Evolutionary conservation across 2,797 vertebrate species (phyloP), one percentile per base, ranked within the genome.

Genomic region (Phataginus tetradactyla): DNA sequence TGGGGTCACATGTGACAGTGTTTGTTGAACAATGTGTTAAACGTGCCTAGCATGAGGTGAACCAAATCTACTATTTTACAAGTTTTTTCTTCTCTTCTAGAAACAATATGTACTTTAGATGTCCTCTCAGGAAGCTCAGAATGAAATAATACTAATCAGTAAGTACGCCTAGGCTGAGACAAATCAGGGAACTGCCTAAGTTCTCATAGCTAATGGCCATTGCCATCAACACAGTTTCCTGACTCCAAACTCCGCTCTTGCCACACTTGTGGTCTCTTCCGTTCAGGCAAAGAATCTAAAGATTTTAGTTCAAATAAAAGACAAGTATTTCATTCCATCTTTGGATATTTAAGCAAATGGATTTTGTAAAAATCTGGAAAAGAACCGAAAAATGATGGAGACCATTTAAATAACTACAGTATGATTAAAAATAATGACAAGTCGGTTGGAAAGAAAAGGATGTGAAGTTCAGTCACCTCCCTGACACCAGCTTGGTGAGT

Each of bases 91-190:
- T 94, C 34, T 93, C n/a, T 68, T 39, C 37, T n/a, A 75, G 59
- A 86, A 94, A 79, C 27, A 61, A 8, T 34, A 61, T 39, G 49
- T 59, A 66, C 39, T 87, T 89, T 10, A 84, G n/a, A 20, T 32
- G 81, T 94, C 55, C 37, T 86, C 90, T 94, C 55, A 96, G 89
- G 83, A 96, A 97, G 61, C 80, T 88, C 20, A 29, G 13, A 89
- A 1, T 85, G 71, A 93, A 97, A 87, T 79, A 95, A 39, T 59
- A 59, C 45, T 94, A 72, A 84, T 61, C 32, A 21, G 59, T 66
- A 61, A 74, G 25, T 13, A 86, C 51, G 68, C 27, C 1, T 1
- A 4, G 5, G 2, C 25, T 51, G 34, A 17, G 68, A 86, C 39
- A 39, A 91, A 4, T 51, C n/a, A 61, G 8, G 66, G 45, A 23